Evolutionary conservation across 2,888 invertebrate genomes (phyloP).

Genomic region (Heteropelma amictum): DNA sequence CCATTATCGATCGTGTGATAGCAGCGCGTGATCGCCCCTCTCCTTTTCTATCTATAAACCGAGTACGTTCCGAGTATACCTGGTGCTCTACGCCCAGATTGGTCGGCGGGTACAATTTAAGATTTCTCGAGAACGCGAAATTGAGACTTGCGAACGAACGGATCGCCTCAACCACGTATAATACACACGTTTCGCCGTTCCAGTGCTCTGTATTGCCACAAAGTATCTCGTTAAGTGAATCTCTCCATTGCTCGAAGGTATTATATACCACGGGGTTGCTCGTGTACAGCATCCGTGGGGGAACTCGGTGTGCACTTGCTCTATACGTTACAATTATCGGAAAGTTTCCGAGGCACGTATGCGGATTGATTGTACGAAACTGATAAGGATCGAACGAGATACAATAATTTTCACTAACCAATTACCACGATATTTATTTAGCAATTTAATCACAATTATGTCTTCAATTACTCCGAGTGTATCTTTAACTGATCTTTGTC

Average conservation of each 20-base stretch:
- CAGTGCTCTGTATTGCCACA: constrained; percentile 2
- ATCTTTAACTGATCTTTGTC: constrained; percentile 40
- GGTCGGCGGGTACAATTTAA: background rate
- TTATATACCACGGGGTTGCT: no score
- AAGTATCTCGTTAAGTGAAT: constrained; percentile 40
- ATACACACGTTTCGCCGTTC: constrained; percentile 4
- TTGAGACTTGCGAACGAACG: constrained; percentile 19
- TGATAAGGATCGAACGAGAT: constrained; percentile 44
- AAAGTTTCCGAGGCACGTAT: constrained; percentile 21
- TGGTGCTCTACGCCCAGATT: background rate
- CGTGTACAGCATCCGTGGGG: background rate
- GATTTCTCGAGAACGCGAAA: constrained; percentile 24
- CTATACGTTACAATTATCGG: constrained; percentile 26
- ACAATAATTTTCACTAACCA: constrained; percentile 23
- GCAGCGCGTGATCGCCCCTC: no score
- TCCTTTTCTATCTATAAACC: no score
- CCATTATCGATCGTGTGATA: constrained; percentile 54
- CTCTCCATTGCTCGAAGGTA: background rate
- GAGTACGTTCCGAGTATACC: no score
- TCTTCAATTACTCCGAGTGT: background rate
- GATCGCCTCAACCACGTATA: background rate
- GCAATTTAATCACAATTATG: constrained; percentile 29
- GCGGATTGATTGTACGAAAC: constrained; percentile 24
- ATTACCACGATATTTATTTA: constrained; percentile 41
- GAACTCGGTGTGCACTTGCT: background rate